Base-by-base conservation (phyloP, 2,888 invertebrate species). In the Polydrusus pterygomalis region DNA sequence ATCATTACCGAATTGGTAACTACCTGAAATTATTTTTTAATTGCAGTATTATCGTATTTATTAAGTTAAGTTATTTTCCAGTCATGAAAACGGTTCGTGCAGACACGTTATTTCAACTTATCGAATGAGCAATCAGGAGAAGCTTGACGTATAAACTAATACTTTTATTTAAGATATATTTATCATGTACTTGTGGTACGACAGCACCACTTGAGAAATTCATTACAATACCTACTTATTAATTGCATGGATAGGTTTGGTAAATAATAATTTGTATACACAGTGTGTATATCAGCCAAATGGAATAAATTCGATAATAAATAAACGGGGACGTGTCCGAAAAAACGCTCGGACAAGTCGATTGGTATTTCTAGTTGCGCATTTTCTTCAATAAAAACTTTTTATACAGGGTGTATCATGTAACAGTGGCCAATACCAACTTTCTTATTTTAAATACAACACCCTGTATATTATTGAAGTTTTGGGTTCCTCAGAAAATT, bases 61-160 rank as follows among this genome's bases (percentile, higher is more conserved):
- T 38, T 60, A n/a, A n/a, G n/a, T n/a, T 18, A 15, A 6, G 58
- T 38, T 17, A 13, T 58, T 60, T 60, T 60, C 58, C 58, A 38
- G 9, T 38, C 58, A 60, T 38, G 40, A 38, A 17, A 9, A 11
- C 15, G 38, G 6, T 17, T 11, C 38, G 58, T 60, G 58, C 18
- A 38, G 56, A 17, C 9, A 38, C 20, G 11, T 17, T 54, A 54
- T 25, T n/a, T 25, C 18, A 25, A 34, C 2, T 17, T 17, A 17
- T 11, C 10, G 18, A 38, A 3, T 30, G 9, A 10, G 9, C 17
- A 38, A 60, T 38, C 58, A 17, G 58, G 38, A 60, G 58, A 60
- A 11, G 11, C 38, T 18, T 60, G 58, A 18, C 58, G 58, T 38
- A 54, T 30, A 54, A 54, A 30, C 2, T 51, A 54, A 7, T 54